phyloP scores from a whole-genome alignment of 2,888 invertebrate species.

The Itoplectis maculator region DNA sequence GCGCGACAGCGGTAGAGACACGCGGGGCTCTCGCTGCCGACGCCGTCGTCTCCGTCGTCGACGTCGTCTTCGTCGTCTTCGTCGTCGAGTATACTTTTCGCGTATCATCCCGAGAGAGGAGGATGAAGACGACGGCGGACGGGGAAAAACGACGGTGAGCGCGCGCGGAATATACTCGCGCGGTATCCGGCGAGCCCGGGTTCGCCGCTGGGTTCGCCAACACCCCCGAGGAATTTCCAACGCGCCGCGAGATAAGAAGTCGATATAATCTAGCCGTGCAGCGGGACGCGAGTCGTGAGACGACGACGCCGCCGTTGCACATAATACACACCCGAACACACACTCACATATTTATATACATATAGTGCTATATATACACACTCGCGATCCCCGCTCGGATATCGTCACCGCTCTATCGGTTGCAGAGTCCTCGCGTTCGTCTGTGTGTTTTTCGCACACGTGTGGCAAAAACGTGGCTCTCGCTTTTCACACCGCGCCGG shows the following conservation, averaged over 20 bases:
- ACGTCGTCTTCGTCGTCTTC: too few species aligned
- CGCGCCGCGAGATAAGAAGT: constrained; percentile 60
- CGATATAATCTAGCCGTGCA: constrained; percentile 56
- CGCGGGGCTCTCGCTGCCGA: constrained; percentile 20
- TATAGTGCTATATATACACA: neutral
- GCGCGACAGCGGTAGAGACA: neutral
- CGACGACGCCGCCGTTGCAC: constrained; percentile 24
- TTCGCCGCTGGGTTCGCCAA: constrained; percentile 7
- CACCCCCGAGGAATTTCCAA: constrained; percentile 46
- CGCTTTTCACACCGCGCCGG: neutral
- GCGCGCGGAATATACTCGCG: neutral
- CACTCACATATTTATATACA: neutral
- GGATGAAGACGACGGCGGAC: constrained; percentile 30
- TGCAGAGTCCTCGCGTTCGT: neutral
- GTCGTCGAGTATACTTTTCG: constrained; percentile 21
- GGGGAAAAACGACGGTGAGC: neutral
- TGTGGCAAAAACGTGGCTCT: neutral
- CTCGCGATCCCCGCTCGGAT: neutral
- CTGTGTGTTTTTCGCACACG: neutral
- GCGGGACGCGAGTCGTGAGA: constrained; percentile 40
- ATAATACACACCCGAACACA: neutral
- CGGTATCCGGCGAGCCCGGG: too few species aligned
- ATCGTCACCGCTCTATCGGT: neutral
- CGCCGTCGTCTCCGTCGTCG: constrained; percentile 31
- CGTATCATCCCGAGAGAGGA: constrained; percentile 3